Conservation (phyloP, 2,888 invertebrate species). For the Erebia epiphron region DNA sequence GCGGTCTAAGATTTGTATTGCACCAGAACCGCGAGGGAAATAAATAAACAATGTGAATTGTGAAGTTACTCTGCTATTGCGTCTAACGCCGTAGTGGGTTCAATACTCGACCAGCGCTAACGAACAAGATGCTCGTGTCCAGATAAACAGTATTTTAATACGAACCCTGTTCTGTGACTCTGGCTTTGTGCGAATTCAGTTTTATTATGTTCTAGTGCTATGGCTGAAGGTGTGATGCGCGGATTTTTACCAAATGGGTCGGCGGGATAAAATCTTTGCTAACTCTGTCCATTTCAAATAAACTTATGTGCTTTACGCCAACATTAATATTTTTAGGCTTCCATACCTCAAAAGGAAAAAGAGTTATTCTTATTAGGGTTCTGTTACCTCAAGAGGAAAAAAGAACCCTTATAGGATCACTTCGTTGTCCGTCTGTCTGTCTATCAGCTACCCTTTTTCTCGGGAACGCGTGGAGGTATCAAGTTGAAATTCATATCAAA, state of each 20-base stretch:
- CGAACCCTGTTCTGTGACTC: conserved; percentile 39
- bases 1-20: background rate
- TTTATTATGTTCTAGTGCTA: conserved; percentile 6
- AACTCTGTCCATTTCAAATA: no score
- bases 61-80: conserved; percentile 52
- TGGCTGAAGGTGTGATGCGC: background rate
- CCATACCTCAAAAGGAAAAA: no score
- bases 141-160: conserved; percentile 76
- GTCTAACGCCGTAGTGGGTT: conserved; percentile 76
- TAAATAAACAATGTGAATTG: conserved; percentile 37
- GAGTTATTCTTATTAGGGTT: no score
- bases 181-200: conserved; percentile 14
- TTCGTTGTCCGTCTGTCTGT: no score
- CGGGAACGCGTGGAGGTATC: no score
- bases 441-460: no score
- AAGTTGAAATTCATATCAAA: no score
- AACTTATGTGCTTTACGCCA: no score
- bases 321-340: no score
- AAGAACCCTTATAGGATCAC: no score
- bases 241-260: background rate
- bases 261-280: no score
- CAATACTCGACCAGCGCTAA: conserved; percentile 72
- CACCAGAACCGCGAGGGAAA: conserved; percentile 33
- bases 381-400: no score
- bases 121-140: conserved; percentile 72